Evolutionary conservation across 2,113 vertebrate genomes (phyloP).

Genomic region (Coregonus clupeaformis): DNA sequence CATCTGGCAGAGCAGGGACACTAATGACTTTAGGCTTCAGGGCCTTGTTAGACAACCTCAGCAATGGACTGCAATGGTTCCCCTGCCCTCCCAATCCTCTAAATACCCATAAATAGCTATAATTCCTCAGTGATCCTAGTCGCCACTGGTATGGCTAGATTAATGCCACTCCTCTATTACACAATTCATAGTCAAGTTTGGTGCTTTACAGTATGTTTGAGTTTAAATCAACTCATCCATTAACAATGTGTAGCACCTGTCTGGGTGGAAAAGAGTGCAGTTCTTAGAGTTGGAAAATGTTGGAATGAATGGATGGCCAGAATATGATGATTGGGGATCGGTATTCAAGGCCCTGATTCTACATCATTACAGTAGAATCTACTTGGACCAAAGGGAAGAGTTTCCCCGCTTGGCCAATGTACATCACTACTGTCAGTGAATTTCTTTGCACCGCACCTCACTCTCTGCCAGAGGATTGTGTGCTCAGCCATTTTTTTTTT

Average conservation of each 20-base stretch:
- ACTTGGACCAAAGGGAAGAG: not conserved
- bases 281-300: too few species aligned
- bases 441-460: not conserved
- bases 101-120: conserved; percentile 11
- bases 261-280: not conserved
- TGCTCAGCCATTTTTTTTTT: not conserved
- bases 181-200: not conserved
- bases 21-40: conserved; percentile 64
- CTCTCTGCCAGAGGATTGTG: not conserved
- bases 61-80: conserved; percentile 32
- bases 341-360: not conserved
- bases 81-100: conserved; percentile 37
- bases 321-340: not conserved
- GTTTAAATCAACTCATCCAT: not conserved
- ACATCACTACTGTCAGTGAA: not conserved
- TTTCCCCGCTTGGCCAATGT: not conserved
- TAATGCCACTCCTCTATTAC: too few species aligned
- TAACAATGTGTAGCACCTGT: not conserved
- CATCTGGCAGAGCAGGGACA: conserved; percentile 41
- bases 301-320: not conserved
- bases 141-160: too few species aligned
- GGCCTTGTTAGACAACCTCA: conserved; percentile 63
- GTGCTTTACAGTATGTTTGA: not conserved
- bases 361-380: not conserved
- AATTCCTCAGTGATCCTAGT: conserved; percentile 35